Evolutionary conservation across 2,888 invertebrate species (phyloP).

Genomic region (Pollenia labialis): DNA sequence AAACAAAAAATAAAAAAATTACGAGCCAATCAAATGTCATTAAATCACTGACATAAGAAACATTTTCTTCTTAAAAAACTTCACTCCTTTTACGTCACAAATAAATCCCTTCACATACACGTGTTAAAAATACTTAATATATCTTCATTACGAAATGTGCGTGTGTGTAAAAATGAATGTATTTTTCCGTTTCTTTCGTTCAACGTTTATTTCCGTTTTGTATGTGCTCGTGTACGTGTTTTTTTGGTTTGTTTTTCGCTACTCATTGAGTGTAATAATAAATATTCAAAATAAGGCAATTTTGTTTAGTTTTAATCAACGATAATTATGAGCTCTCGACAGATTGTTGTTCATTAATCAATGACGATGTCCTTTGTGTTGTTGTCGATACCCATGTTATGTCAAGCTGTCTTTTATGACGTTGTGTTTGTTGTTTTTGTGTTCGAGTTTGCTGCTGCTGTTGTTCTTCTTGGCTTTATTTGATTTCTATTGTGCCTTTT

Average conservation of each 20-base stretch:
- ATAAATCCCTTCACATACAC: no score
- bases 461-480: neutral
- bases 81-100: no score
- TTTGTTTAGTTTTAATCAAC: constrained; percentile 53
- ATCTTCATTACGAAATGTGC: no score
- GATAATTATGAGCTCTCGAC: constrained; percentile 59
- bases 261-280: neutral
- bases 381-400: neutral
- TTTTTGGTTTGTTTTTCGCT: neutral
- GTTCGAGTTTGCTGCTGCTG: no score
- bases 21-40: no score
- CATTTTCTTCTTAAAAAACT: no score
- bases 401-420: constrained; percentile 14
- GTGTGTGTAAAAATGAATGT: no score
- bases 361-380: constrained; percentile 47
- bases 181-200: no score
- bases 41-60: no score
- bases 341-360: constrained; percentile 68
- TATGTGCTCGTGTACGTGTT: neutral
- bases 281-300: constrained; percentile 35
- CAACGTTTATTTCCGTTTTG: neutral
- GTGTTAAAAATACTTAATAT: no score
- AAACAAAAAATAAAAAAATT: no score
- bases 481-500: constrained; percentile 20
- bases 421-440: neutral